Percentiles rank a stretch among this genome's conserved stretches.
phyloP scores from a whole-genome alignment of 1,140 invertebrate species.

The Asbolus verrucosus region DNA sequence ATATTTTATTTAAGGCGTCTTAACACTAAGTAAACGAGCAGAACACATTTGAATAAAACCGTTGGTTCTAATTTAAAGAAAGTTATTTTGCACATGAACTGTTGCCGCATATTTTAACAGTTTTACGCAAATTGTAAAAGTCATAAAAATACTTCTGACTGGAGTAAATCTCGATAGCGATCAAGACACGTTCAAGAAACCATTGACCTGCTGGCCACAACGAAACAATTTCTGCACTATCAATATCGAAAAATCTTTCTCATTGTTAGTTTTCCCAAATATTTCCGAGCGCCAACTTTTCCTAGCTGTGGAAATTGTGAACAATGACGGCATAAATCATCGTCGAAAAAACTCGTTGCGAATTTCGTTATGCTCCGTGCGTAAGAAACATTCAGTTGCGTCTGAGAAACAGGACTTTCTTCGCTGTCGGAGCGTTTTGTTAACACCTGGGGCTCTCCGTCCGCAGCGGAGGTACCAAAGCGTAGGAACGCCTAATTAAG shows the following conservation, averaged over 20 bases:
- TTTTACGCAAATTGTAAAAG: conserved; percentile 19
- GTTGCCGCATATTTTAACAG: conserved; percentile 16
- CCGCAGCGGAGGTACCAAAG: conserved; percentile 10
- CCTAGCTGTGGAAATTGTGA: conserved; percentile 25
- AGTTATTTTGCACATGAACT: conserved; percentile 13
- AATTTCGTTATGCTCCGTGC: conserved; percentile 24
- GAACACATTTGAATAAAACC: background rate
- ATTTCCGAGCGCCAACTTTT: conserved; percentile 19
- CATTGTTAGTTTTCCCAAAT: conserved; percentile 38
- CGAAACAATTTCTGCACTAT: conserved; percentile 8
- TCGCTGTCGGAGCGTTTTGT: too few species aligned
- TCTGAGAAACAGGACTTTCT: too few species aligned
- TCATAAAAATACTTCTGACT: conserved; percentile 30
- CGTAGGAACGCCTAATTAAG: conserved; percentile 28
- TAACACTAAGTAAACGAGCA: too few species aligned
- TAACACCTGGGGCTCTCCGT: too few species aligned
- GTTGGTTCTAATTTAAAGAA: conserved; percentile 6
- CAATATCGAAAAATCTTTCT: conserved; percentile 36
- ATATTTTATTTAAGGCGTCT: too few species aligned
- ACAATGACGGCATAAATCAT: conserved; percentile 31
- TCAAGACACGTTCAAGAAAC: conserved; percentile 21
- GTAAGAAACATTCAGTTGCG: conserved; percentile 13
- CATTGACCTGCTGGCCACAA: conserved; percentile 26
- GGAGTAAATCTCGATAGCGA: conserved; percentile 15
- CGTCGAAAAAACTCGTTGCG: conserved; percentile 26